Conservation (phyloP, 2,113 vertebrate genomes). For the Zingel zingel region DNA sequence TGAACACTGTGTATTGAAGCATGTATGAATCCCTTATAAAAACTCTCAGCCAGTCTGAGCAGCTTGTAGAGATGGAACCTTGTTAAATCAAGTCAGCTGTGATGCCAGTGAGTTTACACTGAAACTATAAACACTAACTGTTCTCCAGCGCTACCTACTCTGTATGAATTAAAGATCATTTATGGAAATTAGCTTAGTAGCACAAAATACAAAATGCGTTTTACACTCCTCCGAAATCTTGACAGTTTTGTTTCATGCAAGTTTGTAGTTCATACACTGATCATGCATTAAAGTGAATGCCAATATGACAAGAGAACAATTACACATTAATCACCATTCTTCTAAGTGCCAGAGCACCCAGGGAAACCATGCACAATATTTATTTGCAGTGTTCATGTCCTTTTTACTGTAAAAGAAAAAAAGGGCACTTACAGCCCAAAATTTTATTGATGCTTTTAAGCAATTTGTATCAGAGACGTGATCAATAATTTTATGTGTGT, state of each 20-base stretch:
- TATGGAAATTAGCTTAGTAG: not conserved
- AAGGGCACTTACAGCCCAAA: constrained; percentile 1
- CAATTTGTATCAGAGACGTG: not conserved
- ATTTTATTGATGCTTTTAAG: constrained; percentile 6
- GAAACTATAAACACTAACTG: not conserved
- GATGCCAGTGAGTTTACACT: not conserved
- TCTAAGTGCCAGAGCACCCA: not conserved
- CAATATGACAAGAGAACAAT: not conserved
- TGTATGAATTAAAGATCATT: not conserved
- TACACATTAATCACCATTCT: not conserved
- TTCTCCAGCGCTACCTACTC: not conserved
- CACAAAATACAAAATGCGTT: not conserved
- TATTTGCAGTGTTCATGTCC: constrained; percentile 8
- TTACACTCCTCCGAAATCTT: not conserved
- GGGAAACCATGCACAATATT: not conserved
- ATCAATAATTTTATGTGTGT: constrained; percentile 51
- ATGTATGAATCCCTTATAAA: constrained; percentile 32
- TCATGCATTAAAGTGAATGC: not conserved
- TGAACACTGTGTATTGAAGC: constrained; percentile 34
- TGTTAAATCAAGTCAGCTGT: constrained; percentile 13
- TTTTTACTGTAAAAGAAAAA: not conserved
- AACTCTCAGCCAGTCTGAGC: constrained; percentile 48
- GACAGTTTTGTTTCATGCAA: not conserved
- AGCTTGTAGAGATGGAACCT: not conserved
- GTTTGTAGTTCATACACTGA: not conserved